Conservation (phyloP, 2,888 invertebrate species). For the Drosophila multiciliata region DNA sequence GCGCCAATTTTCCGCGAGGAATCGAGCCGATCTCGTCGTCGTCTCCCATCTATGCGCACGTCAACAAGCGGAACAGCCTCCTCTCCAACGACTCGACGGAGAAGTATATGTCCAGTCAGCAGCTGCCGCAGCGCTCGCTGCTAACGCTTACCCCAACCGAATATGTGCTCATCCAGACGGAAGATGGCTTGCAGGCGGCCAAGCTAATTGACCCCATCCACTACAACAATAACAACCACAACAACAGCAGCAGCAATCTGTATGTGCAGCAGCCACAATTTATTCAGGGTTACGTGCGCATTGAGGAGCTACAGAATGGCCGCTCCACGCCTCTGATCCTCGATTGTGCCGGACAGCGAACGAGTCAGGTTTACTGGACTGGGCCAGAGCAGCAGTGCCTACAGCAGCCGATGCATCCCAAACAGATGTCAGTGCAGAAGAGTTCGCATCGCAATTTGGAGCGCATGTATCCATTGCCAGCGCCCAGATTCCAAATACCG, state of each 20-base stretch:
- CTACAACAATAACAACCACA: constrained; percentile 18
- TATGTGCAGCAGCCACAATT: constrained; percentile 68
- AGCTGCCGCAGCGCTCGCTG: constrained; percentile 40
- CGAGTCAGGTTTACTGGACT: constrained; percentile 83
- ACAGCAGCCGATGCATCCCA: constrained; percentile 48
- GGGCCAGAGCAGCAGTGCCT: constrained; percentile 73
- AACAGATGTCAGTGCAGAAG: constrained; percentile 51
- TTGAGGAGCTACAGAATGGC: constrained; percentile 71
- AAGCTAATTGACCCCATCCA: constrained; percentile 75
- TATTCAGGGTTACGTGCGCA: constrained; percentile 53
- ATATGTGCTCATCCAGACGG: constrained; percentile 81
- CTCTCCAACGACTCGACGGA: constrained; percentile 82
- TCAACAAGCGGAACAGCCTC: constrained; percentile 82
- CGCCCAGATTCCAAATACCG: constrained; percentile 45
- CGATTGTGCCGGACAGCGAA: constrained; percentile 78
- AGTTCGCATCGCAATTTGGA: constrained; percentile 71
- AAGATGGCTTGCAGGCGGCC: constrained; percentile 81
- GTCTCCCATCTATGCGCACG: constrained; percentile 84
- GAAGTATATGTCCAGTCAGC: constrained; percentile 76
- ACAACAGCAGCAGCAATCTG: constrained; percentile 33
- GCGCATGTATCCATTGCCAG: constrained; percentile 66
- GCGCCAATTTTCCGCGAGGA: constrained; percentile 32
- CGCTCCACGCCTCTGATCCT: constrained; percentile 83
- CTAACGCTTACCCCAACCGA: constrained; percentile 62
- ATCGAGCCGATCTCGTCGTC: constrained; percentile 55